Percentiles rank a stretch among this genome's conserved stretches.
Evolutionary conservation across 2,797 vertebrate genomes (phyloP).

Genomic region (Hypotaenidia okinawae): DNA sequence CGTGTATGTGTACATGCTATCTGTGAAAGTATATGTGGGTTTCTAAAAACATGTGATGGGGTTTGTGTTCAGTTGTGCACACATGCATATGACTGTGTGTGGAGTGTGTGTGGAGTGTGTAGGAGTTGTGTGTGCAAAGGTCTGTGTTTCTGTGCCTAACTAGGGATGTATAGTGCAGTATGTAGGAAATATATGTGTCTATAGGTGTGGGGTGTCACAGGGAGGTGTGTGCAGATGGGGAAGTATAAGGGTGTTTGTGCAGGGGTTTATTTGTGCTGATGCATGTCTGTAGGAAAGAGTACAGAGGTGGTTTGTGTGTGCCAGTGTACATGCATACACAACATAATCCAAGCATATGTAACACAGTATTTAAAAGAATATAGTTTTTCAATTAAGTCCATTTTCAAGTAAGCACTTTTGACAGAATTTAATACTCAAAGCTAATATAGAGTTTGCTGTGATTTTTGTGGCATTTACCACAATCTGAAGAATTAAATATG

Average conservation of each 20-base stretch:
- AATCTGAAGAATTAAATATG: not conserved
- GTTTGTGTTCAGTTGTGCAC: not conserved
- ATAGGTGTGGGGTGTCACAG: fast-evolving
- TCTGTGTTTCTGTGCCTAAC: not conserved
- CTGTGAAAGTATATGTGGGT: not conserved
- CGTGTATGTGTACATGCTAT: fast-evolving
- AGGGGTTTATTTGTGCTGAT: too few relatives aligned
- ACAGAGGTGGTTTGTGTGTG: too few relatives aligned
- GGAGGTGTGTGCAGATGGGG: not conserved
- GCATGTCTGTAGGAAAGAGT: not conserved
- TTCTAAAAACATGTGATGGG: fast-evolving
- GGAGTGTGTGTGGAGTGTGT: fast-evolving
- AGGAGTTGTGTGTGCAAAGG: not conserved
- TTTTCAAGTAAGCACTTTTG: not conserved
- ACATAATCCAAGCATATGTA: not conserved
- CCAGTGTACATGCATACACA: fast-evolving
- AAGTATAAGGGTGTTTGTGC: not conserved
- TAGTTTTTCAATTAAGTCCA: not conserved
- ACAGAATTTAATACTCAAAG: not conserved
- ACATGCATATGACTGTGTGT: too few relatives aligned
- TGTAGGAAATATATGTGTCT: fast-evolving
- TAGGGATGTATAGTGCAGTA: too few relatives aligned
- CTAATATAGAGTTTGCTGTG: not conserved
- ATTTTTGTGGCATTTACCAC: not conserved
- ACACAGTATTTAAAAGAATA: not conserved